Base-by-base conservation (phyloP, 2,797 vertebrate genomes). In the Molossus alvarezi region DNA sequence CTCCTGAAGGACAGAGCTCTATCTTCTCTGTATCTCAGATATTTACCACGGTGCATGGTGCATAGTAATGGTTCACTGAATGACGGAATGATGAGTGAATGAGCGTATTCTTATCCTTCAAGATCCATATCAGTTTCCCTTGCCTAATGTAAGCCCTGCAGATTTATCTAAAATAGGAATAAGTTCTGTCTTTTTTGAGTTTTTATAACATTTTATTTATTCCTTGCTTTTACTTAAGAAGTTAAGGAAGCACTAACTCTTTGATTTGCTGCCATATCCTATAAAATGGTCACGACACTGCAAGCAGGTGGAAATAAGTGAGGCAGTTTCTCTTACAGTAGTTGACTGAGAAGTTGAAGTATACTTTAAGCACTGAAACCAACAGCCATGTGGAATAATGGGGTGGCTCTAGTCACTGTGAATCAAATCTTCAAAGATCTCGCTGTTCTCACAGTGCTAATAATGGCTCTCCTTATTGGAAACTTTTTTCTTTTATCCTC, bases 351-450 rank as follows among this genome's bases (percentile, higher is more conserved):
- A 82, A 79, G 69, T 27, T 25, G 15, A 90, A 60, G 10, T 6
- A 29, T 37, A 2, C 6, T 55, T 58, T 79, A 58, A 64, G 57
- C 85, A 2, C 9, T 85, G 73, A 90, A 90, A 41, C 77, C 67
- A 72, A 23, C 1, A 77, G n/a, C 1, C 29, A 85, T 25, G 8
- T 9, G 10, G 29, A 84, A 73, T 33, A 84, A 20, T 4, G 88
- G 1, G 27, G 48, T 23, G 11, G 23, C 14, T 81, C 29, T 21
- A 10, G 15, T 33, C 15, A 67, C 17, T 17, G 14, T 90, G 23
- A 81, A 62, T 45, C 82, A 90, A 92, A 37, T 72, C 85, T 88
- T 80, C 33, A 55, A 71, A 67, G 33, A 69, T 80, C 41, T 83
- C 27, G 27, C 55, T 48, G 41, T 51, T 65, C 53, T 92, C 27